Evolutionary conservation across 2,888 invertebrate genomes (phyloP).

Genomic region (Sminthurinus aureus): DNA sequence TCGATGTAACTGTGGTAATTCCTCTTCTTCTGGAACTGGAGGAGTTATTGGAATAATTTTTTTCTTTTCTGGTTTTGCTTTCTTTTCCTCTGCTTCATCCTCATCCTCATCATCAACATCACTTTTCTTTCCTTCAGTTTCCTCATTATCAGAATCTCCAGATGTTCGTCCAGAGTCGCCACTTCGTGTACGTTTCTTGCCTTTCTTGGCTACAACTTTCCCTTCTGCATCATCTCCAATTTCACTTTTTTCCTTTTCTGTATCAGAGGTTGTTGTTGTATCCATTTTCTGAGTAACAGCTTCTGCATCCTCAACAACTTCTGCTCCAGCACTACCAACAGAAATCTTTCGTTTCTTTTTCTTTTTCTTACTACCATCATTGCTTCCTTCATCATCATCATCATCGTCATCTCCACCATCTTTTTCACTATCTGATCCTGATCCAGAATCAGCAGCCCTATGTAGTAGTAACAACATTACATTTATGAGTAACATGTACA

Average conservation of each 20-base stretch:
- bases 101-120: constrained; percentile 39
- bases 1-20: constrained; percentile 76
- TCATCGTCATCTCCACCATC: constrained; percentile 61
- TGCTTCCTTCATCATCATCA: constrained; percentile 62
- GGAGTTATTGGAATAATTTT: constrained; percentile 34
- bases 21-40: constrained; percentile 49
- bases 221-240: constrained; percentile 22
- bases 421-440: constrained; percentile 59
- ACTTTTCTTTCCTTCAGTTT: constrained; percentile 44
- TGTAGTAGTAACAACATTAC: neutral
- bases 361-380: constrained; percentile 26
- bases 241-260: constrained; percentile 49
- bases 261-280: constrained; percentile 29
- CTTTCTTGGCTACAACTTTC: constrained; percentile 22
- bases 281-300: neutral
- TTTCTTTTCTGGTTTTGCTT: constrained; percentile 32
- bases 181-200: constrained; percentile 57
- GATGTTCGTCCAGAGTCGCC: constrained; percentile 38
- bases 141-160: constrained; percentile 40
- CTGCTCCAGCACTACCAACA: constrained; percentile 8
- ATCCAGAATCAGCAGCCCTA: constrained; percentile 20
- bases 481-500: neutral
- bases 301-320: constrained; percentile 29
- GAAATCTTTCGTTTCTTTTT: constrained; percentile 33
- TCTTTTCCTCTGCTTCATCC: constrained; percentile 29